phyloP scores from a whole-genome alignment of 2,888 invertebrate genomes.

The Agrotis clavis region DNA sequence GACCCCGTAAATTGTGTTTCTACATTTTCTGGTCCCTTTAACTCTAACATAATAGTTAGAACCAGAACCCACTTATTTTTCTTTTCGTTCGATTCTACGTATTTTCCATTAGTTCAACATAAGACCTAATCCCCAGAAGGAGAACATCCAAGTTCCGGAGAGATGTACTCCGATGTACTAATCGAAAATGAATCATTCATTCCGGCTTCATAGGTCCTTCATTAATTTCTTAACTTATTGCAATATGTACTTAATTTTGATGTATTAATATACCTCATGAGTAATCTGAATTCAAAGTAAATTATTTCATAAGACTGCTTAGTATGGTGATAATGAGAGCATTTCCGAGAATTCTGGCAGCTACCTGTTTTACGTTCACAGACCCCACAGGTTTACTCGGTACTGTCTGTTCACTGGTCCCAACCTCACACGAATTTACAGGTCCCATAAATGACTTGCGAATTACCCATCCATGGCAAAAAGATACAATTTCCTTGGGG shows the following conservation, averaged over 20 bases:
- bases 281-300: constrained; percentile 47
- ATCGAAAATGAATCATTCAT: constrained; percentile 29
- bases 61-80: not conserved
- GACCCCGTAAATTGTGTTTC: constrained; percentile 14
- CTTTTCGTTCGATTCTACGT: no score
- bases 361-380: constrained; percentile 56
- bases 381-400: constrained; percentile 59
- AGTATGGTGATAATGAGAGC: constrained; percentile 25
- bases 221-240: constrained; percentile 39
- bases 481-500: constrained; percentile 47
- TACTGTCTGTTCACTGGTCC: constrained; percentile 42
- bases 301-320: constrained; percentile 36
- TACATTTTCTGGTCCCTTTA: not conserved
- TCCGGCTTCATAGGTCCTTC: constrained; percentile 10
- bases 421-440: constrained; percentile 42
- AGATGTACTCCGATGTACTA: no score
- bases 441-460: constrained; percentile 45
- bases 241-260: constrained; percentile 22
- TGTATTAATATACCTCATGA: not conserved
- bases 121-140: not conserved
- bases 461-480: constrained; percentile 45
- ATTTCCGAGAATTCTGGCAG: constrained; percentile 62
- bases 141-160: constrained; percentile 9
- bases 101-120: no score
- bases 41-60: constrained; percentile 18